phyloP scores from a whole-genome alignment of 2,888 invertebrate genomes.

The Noctuana brunneofusca region DNA sequence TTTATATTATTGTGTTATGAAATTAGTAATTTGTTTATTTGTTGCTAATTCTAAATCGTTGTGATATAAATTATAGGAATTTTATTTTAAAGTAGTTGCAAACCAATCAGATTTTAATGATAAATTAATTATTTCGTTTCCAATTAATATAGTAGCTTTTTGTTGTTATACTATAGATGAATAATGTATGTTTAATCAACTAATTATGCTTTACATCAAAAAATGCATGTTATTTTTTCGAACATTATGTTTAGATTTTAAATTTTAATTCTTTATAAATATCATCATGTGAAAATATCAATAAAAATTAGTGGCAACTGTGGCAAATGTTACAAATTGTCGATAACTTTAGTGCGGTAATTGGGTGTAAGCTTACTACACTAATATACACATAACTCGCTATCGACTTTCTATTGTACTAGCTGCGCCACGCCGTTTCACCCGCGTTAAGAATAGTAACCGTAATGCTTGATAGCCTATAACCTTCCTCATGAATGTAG shows the following conservation, averaged over 20 bases:
- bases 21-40: slow-evolving; percentile 58
- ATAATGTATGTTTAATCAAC: slow-evolving; percentile 48
- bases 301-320: background rate
- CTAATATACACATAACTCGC: background rate
- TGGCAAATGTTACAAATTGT: slow-evolving; percentile 6
- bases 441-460: too few relatives aligned
- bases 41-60: slow-evolving; percentile 58
- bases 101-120: slow-evolving; percentile 45
- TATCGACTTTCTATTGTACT: background rate
- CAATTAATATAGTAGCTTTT: slow-evolving; percentile 52
- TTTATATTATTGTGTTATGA: slow-evolving; percentile 49
- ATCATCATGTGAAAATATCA: slow-evolving; percentile 2
- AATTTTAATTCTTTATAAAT: slow-evolving; percentile 34
- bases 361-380: slow-evolving; percentile 13
- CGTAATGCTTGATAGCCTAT: too few relatives aligned
- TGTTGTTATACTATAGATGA: slow-evolving; percentile 45
- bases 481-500: too few relatives aligned
- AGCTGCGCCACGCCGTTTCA: too few relatives aligned
- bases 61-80: slow-evolving; percentile 55
- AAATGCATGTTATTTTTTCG: slow-evolving; percentile 52
- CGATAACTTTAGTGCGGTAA: slow-evolving; percentile 15
- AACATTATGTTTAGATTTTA: slow-evolving; percentile 35
- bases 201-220: slow-evolving; percentile 52
- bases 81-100: slow-evolving; percentile 60
- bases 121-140: slow-evolving; percentile 47